Evolutionary conservation across 2,797 vertebrate species (phyloP).

Genomic region (Astyanax mexicanus): DNA sequence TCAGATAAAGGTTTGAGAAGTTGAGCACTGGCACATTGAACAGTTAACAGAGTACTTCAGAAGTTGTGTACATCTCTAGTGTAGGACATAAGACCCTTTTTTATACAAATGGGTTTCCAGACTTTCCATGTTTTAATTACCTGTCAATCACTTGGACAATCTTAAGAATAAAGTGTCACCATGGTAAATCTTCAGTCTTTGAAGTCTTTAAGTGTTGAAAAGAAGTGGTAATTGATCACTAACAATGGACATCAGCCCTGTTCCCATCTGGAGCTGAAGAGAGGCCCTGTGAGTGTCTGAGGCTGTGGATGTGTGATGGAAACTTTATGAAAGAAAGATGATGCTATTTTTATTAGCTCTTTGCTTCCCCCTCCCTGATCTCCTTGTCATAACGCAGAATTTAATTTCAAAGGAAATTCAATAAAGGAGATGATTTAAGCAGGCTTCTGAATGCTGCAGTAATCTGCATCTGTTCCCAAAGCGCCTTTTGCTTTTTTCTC

Average conservation of each 20-base stretch:
- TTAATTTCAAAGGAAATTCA: conserved; percentile 58
- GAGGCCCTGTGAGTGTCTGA: conserved; percentile 33
- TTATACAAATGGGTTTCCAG: neutral
- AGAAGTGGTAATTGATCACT: conserved; percentile 9
- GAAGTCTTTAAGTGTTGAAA: conserved; percentile 10
- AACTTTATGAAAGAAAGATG: conserved; percentile 74
- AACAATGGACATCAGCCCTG: conserved; percentile 1
- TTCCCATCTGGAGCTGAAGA: conserved; percentile 42
- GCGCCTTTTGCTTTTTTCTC: neutral
- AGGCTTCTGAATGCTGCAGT: conserved; percentile 25
- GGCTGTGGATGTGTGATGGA: conserved; percentile 66
- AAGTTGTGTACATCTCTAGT: too few relatives aligned
- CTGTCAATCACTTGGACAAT: neutral
- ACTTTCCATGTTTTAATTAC: conserved; percentile 3
- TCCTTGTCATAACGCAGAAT: conserved; percentile 60
- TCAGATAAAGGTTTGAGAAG: neutral
- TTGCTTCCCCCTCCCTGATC: conserved; percentile 29
- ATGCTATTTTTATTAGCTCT: conserved; percentile 68
- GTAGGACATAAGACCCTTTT: conserved; percentile 9
- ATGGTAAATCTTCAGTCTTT: neutral
- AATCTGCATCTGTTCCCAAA: conserved; percentile 11
- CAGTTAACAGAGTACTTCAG: too few relatives aligned
- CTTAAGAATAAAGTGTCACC: conserved; percentile 13
- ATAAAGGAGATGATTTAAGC: conserved; percentile 49
- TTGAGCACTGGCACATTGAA: too few relatives aligned